Base-by-base conservation (phyloP, 2,797 vertebrate genomes). In the Bovichtus diacanthus region DNA sequence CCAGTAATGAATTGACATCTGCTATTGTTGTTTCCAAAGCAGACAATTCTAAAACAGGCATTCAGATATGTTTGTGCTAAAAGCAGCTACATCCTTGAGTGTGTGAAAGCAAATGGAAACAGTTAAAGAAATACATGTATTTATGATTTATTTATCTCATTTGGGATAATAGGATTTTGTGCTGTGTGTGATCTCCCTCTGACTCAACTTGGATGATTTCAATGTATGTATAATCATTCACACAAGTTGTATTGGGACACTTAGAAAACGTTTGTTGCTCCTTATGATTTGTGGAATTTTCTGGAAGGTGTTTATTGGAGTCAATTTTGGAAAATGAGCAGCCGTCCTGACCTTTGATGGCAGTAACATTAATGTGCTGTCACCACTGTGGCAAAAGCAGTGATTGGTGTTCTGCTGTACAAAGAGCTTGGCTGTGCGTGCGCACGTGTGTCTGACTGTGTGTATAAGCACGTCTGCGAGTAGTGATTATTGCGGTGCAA, bases 281-380 rank as follows among this genome's bases (percentile, higher is more conserved):
- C 39, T 84, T 59, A 80, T 67, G 82, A 86, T 91, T 86, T 90
- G 86, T 85, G 90, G 89, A 92, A 90, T 91, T 90, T 93, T 92
- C 65, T 84, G 80, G 84, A 85, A 94, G 92, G 91, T 94, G 94
- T 94, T 95, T 94, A 95, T 94, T 95, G 92, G 90, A 92, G 82
- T 84, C 88, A 82, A 74, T 91, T 84, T 92, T 85, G 92, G 92
- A 94, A 94, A 93, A 80, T 83, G 75, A 88, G 88, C 79, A 64
- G 81, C 86, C 74, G 13, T 73, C 73, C 71, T 85, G 84, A 92
- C 87, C 87, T 92, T 87, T 87, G 83, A 94, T 93, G 88, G 89
- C 85, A 90, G 86, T 68, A 23, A 66, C 85, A 64, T 84, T 78
- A 89, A 92, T 78, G 82, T 31, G 82, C 88, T 93, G 89, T 92